Evolutionary conservation across 2,797 vertebrate species (phyloP).

Genomic region (Luscinia luscinia): DNA sequence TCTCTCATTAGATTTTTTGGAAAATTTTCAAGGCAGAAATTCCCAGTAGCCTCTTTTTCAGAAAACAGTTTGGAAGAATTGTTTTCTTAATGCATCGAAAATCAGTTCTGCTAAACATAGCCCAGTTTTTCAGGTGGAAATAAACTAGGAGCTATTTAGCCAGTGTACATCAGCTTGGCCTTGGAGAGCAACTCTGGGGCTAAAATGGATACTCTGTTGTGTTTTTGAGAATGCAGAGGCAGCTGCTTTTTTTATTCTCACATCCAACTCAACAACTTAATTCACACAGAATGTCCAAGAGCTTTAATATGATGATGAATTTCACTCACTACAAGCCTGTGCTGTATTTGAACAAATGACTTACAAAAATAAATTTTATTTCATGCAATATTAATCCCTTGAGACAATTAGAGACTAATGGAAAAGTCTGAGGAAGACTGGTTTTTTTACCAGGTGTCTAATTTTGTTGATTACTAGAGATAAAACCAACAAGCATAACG

Average conservation of each 20-base stretch:
- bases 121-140: neutral
- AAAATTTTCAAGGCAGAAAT: neutral
- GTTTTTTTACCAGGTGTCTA: slow-evolving; percentile 47
- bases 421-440: slow-evolving; percentile 10
- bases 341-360: neutral
- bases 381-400: slow-evolving; percentile 55
- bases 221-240: neutral
- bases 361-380: slow-evolving; percentile 35
- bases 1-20: neutral
- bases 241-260: neutral
- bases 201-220: neutral
- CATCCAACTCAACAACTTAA: neutral
- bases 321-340: slow-evolving; percentile 2
- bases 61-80: slow-evolving; percentile 9
- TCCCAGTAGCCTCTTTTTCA: neutral
- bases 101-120: neutral
- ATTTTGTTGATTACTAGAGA: slow-evolving; percentile 56
- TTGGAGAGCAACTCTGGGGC: neutral
- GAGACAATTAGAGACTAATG: slow-evolving; percentile 50
- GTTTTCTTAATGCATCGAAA: neutral
- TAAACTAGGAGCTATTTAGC: neutral
- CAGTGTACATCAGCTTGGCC: neutral
- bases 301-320: neutral
- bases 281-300: neutral
- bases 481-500: slow-evolving; percentile 57